Evolutionary conservation across 2,113 vertebrate species (phyloP).

Genomic region (Pachycephala philippinensis): DNA sequence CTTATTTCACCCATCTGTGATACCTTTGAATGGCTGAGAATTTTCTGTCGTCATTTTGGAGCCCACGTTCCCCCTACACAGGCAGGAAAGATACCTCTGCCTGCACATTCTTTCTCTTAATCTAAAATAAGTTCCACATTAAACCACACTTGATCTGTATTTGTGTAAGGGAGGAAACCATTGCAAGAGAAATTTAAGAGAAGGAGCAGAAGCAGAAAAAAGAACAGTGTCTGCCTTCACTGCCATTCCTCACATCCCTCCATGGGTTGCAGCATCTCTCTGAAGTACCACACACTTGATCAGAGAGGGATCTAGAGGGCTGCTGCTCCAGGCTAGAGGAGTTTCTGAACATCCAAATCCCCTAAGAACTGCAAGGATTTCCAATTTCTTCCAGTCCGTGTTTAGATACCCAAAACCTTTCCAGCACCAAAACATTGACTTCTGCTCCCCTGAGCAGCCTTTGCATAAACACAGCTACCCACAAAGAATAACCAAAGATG

Average conservation of each 20-base stretch:
- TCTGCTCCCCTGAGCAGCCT: neutral
- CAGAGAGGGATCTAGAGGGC: neutral
- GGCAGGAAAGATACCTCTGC: neutral
- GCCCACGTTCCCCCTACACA: neutral
- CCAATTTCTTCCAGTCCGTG: neutral
- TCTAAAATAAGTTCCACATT: neutral
- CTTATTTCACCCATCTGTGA: neutral
- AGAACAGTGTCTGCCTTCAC: neutral
- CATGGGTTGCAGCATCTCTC: neutral
- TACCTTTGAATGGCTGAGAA: neutral
- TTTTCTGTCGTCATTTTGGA: neutral
- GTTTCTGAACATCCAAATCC: neutral
- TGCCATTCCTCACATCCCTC: neutral
- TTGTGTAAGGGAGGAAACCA: neutral
- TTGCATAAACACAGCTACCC: neutral
- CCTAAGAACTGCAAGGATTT: neutral
- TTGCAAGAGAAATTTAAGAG: neutral
- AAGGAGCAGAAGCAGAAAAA: neutral
- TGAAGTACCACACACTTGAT: neutral
- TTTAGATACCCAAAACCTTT: neutral
- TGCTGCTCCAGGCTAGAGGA: neutral
- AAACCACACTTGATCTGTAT: neutral
- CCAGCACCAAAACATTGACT: neutral
- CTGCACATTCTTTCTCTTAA: neutral
- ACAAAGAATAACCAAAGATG: accelerated